A percentile compares a stretch with the other conserved stretches of the same genome.
Conservation (phyloP, 1,140 invertebrate genomes). For the Leptinotarsa undecemlineata region DNA sequence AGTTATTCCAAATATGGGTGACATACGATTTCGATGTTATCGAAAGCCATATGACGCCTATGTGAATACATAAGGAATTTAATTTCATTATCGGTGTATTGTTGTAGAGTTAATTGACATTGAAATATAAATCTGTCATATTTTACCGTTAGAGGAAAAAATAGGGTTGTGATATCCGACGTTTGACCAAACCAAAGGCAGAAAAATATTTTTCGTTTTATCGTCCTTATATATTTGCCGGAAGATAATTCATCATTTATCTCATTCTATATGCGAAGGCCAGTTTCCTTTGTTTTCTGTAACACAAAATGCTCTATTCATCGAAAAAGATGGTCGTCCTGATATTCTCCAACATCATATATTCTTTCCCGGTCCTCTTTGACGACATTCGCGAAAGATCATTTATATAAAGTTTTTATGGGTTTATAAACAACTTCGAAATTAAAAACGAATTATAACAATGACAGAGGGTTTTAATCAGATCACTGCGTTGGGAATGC, state of each 20-base stretch:
- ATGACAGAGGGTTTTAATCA: not conserved
- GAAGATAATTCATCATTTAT: not conserved
- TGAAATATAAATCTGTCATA: too few relatives aligned
- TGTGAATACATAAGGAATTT: too few relatives aligned
- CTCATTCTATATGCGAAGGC: not conserved
- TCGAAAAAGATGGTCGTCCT: not conserved
- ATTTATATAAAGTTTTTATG: conserved; percentile 13
- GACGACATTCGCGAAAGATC: not conserved
- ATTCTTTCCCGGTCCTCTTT: not conserved
- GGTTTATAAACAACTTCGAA: conserved; percentile 1
- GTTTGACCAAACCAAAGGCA: too few relatives aligned
- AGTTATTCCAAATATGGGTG: too few relatives aligned
- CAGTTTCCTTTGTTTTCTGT: not conserved
- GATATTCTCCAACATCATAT: conserved; percentile 2
- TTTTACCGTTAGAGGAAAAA: too few relatives aligned
- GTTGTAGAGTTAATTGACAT: too few relatives aligned
- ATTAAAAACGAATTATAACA: conserved; percentile 19
- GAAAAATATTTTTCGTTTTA: too few relatives aligned
- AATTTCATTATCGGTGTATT: too few relatives aligned
- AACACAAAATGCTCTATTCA: not conserved
- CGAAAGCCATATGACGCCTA: too few relatives aligned
- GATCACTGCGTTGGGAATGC: not conserved
- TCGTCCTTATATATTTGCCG: not conserved
- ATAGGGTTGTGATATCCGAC: too few relatives aligned
- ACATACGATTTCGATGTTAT: too few relatives aligned